These are phyloP conservation scores for Nemotelus nigrinus DNA, from an alignment of 2,888 invertebrate species.

Conservation along the genomic window DNA sequence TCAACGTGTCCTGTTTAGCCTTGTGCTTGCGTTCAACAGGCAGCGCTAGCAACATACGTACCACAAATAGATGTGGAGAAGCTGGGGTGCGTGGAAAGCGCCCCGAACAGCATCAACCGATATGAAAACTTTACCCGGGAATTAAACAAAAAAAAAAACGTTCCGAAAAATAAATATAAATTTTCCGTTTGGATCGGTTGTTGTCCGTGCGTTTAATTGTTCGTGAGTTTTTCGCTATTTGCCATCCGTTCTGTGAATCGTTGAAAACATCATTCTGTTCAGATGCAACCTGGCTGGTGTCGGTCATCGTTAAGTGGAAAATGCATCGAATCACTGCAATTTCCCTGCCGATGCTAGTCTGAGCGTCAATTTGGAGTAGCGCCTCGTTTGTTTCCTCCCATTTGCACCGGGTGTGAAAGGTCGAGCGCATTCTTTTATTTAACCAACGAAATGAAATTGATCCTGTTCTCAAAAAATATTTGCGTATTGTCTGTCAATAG, in stretches of 20 bases:
- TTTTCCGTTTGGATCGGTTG: slow-evolving; percentile 45
- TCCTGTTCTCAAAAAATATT: slow-evolving; percentile 43
- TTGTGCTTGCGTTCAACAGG: neutral
- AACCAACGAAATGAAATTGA: slow-evolving; percentile 47
- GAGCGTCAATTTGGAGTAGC: neutral
- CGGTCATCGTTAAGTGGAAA: slow-evolving; percentile 5
- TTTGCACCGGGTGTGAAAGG: neutral
- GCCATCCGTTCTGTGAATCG: slow-evolving; percentile 20
- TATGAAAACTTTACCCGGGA: slow-evolving; percentile 28
- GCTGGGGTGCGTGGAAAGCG: slow-evolving; percentile 19
- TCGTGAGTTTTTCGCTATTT: slow-evolving; percentile 44
- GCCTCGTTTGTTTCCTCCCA: neutral
- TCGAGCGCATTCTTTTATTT: slow-evolving; percentile 41
- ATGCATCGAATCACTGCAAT: slow-evolving; percentile 40
- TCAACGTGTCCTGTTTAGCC: slow-evolving; percentile 1
- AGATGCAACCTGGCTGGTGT: slow-evolving; percentile 1
- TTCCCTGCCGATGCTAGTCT: neutral
- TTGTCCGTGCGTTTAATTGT: slow-evolving; percentile 47
- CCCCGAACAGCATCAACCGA: slow-evolving; percentile 9
- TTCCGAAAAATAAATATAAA: slow-evolving; percentile 47
- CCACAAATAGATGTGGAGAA: slow-evolving; percentile 3
- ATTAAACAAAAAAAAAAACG: slow-evolving; percentile 29
- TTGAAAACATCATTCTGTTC: slow-evolving; percentile 21
- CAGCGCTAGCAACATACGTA: neutral
- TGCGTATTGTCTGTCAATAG: slow-evolving; percentile 46